Evolutionary conservation across 2,888 invertebrate species (phyloP), one percentile per base, ranked within the genome.

Genomic region (Harmothoe impar): DNA sequence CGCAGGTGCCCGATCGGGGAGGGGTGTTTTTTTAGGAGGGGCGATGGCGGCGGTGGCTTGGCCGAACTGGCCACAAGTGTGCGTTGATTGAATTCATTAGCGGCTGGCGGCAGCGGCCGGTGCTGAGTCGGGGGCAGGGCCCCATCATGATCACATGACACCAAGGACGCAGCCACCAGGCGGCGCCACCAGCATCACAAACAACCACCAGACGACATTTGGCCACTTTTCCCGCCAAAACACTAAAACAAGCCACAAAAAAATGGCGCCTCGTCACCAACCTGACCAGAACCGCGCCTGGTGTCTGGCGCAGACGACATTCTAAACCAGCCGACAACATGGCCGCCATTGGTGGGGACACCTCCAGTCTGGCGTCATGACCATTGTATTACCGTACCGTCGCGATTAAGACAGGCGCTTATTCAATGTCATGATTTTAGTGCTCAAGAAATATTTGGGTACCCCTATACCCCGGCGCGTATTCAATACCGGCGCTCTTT

Each of bases 81-180:
- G 81, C 81, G 43, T 43, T 81, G 81, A 81, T 81, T 81, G 81
- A 81, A 81, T 81, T 81, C 81, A 81, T 81, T 81, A 81, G 81
- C 77, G 77, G 35, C 81, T 1, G 35, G 33, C 31, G n/a, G n/a
- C 77, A 31, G 35, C 20, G 81, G 17, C 35, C 43, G 10, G 81
- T 81, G 33, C 81, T 33, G 5, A 43, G 35, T 0, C 81, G 17
- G 81, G 81, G 43, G 35, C 81, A 43, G 10, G 81, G 81, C 81
- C n/a, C n/a, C n/a, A n/a, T n/a, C 81, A 43, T 81, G 81, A 43
- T 43, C 5, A 81, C 81, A 81, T 81, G 81, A 81, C 81, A 43
- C 43, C 81, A 33, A 43, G 35, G 81, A 20, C 77, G 31, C 72
- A 0, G 29, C 25, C 72, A 72, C 72, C 72, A 72, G 29, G 72